Conservation (phyloP, 2,888 invertebrate genomes). For the Adineta ricciae region DNA sequence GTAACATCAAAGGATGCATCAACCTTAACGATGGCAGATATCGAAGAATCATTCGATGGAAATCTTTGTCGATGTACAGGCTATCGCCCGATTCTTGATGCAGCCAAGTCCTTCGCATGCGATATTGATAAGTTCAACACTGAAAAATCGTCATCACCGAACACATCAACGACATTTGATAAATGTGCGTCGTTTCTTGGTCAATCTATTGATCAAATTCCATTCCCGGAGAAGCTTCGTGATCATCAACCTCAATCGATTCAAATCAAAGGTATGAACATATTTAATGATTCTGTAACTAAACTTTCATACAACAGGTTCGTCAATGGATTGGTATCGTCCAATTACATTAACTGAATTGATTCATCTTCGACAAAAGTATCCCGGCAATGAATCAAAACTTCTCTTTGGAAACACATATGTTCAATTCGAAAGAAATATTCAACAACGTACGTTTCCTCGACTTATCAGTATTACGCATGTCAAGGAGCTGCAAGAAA, state of each 20-base stretch:
- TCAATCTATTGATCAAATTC: neutral
- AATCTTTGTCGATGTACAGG: constrained; percentile 82
- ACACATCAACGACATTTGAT: neutral
- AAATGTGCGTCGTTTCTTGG: neutral
- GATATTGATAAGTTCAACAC: neutral
- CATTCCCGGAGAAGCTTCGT: neutral
- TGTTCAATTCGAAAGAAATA: constrained; percentile 79
- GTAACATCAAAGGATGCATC: constrained; percentile 59
- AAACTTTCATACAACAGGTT: constrained; percentile 52
- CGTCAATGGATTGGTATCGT: constrained; percentile 65
- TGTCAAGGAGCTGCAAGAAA: constrained; percentile 60
- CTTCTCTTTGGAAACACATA: constrained; percentile 79
- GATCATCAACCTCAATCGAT: neutral
- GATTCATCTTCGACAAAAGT: constrained; percentile 59
- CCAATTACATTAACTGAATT: constrained; percentile 63
- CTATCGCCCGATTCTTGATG: constrained; percentile 81
- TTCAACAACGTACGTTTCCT: constrained; percentile 70
- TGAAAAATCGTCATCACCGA: neutral
- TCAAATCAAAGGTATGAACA: neutral
- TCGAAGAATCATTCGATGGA: constrained; percentile 56
- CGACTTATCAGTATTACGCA: constrained; percentile 64
- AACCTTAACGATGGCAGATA: constrained; percentile 58
- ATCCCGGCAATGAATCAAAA: constrained; percentile 40
- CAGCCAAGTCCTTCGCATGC: constrained; percentile 60
- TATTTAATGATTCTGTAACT: no score